Conservation (phyloP, 2,113 vertebrate genomes). For the Bungarus multicinctus region DNA sequence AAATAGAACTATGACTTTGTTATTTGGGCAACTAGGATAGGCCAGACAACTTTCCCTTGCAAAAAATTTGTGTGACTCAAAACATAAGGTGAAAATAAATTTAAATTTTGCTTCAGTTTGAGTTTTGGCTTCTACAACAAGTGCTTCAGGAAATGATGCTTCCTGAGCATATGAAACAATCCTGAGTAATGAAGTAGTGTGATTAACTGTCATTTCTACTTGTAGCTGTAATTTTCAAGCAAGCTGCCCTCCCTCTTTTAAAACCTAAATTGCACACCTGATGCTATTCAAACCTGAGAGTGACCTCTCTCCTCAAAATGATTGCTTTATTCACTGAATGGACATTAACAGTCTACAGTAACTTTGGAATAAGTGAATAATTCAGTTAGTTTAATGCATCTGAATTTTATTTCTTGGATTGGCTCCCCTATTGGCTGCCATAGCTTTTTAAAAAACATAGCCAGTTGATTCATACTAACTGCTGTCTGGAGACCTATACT, state of each 20-base stretch:
- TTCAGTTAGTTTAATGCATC: not conserved
- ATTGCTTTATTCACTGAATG: not conserved
- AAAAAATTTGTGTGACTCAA: not conserved
- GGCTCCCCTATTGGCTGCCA: not conserved
- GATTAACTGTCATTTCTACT: conserved; percentile 33
- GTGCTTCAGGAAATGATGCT: conserved; percentile 31
- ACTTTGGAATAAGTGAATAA: not conserved
- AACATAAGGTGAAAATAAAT: conserved; percentile 22
- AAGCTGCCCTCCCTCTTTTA: conserved; percentile 24
- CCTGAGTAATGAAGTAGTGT: conserved; percentile 39
- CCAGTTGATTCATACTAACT: not conserved
- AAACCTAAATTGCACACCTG: conserved; percentile 35
- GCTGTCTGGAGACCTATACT: not conserved
- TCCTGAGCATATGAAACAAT: conserved; percentile 23
- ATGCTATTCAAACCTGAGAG: not conserved
- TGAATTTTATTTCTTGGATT: not conserved
- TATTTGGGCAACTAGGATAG: not conserved
- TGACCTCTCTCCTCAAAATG: not conserved
- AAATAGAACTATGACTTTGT: not conserved
- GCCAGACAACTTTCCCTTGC: not conserved
- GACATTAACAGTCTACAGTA: not conserved
- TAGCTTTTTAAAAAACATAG: not conserved
- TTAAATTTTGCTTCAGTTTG: conserved; percentile 35
- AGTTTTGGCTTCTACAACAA: conserved; percentile 34
- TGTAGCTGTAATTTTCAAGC: conserved; percentile 40